These are phyloP conservation scores for Trachymyrmex septentrionalis DNA, from an alignment of 1,140 invertebrate genomes.

Conservation along the genomic window DNA sequence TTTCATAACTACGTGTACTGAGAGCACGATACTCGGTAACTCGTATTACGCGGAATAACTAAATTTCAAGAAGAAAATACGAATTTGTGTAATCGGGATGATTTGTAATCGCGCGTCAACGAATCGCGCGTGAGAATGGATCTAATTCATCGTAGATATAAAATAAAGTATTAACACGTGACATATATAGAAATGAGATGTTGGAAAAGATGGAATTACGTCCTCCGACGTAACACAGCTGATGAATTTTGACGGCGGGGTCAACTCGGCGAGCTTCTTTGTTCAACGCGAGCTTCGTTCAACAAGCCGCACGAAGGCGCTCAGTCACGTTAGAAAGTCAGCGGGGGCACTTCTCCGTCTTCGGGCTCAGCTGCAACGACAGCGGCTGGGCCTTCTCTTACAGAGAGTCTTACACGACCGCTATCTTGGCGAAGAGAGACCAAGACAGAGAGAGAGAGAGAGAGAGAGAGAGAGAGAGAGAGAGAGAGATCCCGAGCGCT, in stretches of 20 bases:
- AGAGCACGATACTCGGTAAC: not conserved
- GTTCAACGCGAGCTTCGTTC: constrained; percentile 64
- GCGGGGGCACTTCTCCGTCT: constrained; percentile 58
- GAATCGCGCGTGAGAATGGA: not conserved
- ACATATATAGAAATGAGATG: not conserved
- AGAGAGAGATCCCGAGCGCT: constrained; percentile 40
- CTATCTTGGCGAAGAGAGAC: constrained; percentile 25
- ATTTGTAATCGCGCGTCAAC: not conserved
- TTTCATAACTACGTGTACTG: constrained; percentile 42
- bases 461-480: constrained; percentile 36
- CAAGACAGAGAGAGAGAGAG: constrained; percentile 41
- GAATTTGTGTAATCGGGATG: not conserved
- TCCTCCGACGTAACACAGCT: not conserved
- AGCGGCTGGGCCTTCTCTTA: constrained; percentile 23
- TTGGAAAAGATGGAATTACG: not conserved
- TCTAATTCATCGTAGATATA: not conserved
- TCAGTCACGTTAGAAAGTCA: constrained; percentile 85
- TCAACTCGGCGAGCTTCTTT: constrained; percentile 5
- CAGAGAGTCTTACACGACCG: constrained; percentile 11
- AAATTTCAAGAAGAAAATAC: not conserved
- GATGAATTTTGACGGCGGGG: constrained; percentile 22
- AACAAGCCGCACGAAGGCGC: constrained; percentile 82
- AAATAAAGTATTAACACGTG: not conserved
- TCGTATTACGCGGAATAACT: constrained; percentile 30
- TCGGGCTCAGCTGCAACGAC: constrained; percentile 42